Conservation (phyloP, 2,113 vertebrate genomes). For the Castor canadensis region DNA sequence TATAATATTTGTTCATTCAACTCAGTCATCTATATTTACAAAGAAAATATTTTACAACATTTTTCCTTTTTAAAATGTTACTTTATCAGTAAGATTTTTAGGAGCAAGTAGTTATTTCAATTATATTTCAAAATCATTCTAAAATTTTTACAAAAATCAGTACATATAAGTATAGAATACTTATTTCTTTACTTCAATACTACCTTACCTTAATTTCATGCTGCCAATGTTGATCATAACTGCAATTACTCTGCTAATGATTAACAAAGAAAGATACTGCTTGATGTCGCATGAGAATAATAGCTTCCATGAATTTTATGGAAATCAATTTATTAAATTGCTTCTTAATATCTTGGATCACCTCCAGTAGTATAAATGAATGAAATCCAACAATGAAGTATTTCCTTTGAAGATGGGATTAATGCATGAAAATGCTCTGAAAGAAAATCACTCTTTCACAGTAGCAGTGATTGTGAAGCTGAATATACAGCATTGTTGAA, state of each 20-base stretch:
- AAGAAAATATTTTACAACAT: neutral
- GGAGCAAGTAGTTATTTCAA: neutral
- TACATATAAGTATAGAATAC: neutral
- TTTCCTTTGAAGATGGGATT: constrained; percentile 47
- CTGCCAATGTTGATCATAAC: neutral
- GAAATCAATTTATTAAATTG: constrained; percentile 65
- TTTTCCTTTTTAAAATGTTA: neutral
- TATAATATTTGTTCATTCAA: neutral
- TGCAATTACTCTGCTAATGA: constrained; percentile 62
- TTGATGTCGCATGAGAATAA: constrained; percentile 59
- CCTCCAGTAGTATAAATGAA: constrained; percentile 51
- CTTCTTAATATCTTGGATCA: neutral
- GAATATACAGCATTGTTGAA: neutral
- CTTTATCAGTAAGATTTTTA: neutral
- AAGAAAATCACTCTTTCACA: neutral
- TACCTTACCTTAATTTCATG: constrained; percentile 35
- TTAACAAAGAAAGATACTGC: constrained; percentile 54
- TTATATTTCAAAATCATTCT: constrained; percentile 7
- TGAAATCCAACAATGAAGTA: neutral
- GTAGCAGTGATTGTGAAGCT: neutral
- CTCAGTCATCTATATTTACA: neutral
- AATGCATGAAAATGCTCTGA: neutral
- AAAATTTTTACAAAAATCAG: neutral
- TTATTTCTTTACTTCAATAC: constrained; percentile 22
- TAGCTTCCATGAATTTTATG: constrained; percentile 54